A percentile compares a stretch with the other conserved stretches of the same genome.
phyloP scores from a whole-genome alignment of 2,797 vertebrate genomes.

The Brachymystax lenok region DNA sequence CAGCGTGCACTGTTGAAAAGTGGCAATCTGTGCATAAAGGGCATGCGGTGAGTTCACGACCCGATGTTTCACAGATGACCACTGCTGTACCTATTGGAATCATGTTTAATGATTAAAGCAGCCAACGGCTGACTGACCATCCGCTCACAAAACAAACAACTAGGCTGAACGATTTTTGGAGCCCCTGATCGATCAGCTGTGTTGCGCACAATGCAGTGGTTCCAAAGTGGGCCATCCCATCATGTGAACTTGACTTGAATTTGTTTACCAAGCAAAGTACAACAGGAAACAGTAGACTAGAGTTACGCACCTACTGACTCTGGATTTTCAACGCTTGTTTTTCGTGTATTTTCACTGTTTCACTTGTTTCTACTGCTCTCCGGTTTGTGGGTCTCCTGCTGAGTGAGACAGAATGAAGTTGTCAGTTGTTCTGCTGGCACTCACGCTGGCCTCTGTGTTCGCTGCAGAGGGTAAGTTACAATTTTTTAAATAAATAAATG shows the following conservation, averaged over 20 bases:
- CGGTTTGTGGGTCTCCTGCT: background rate
- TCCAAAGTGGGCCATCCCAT: conserved; percentile 41
- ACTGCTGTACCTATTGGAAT: conserved; percentile 23
- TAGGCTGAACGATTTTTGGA: conserved; percentile 52
- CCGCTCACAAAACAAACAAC: conserved; percentile 31
- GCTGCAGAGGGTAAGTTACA: conserved; percentile 72
- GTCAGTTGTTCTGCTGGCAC: conserved; percentile 57
- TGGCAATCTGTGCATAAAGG: background rate
- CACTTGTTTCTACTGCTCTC: conserved; percentile 9
- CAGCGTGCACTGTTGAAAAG: background rate
- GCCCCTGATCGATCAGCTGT: conserved; percentile 53
- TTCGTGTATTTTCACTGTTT: conserved; percentile 3
- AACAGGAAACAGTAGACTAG: background rate
- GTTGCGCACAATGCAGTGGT: background rate
- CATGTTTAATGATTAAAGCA: conserved; percentile 67
- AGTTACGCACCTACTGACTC: background rate
- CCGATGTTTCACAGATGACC: background rate
- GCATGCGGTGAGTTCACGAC: background rate
- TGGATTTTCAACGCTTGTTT: background rate
- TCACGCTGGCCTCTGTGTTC: conserved; percentile 49
- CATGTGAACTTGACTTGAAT: conserved; percentile 16
- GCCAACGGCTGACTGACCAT: conserved; percentile 45
- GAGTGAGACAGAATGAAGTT: conserved; percentile 58
- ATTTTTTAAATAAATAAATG: background rate
- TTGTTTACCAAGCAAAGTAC: background rate